These are phyloP conservation scores for Junonia oenone DNA, from an alignment of 2,888 invertebrate species.

Conservation along the genomic window DNA sequence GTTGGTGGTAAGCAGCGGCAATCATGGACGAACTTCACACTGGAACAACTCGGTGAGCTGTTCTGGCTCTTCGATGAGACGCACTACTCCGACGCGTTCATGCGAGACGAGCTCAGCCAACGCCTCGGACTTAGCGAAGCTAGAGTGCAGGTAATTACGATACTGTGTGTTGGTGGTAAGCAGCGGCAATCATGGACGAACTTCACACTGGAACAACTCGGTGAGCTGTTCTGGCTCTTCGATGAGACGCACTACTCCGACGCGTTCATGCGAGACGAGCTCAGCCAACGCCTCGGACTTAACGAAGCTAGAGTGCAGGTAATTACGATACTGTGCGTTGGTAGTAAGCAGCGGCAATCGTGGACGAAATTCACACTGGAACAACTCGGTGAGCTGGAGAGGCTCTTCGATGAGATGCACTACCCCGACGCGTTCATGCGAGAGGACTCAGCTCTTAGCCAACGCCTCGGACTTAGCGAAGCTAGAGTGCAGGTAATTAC, in stretches of 20 bases:
- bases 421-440: slow-evolving; percentile 98
- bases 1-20: slow-evolving; percentile 82
- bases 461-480: slow-evolving; percentile 94
- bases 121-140: slow-evolving; percentile 95
- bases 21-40: slow-evolving; percentile 95
- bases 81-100: slow-evolving; percentile 98
- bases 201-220: slow-evolving; percentile 96
- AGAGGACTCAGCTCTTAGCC: slow-evolving; percentile 96
- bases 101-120: slow-evolving; percentile 96
- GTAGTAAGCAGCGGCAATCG: slow-evolving; percentile 85
- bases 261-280: slow-evolving; percentile 97
- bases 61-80: slow-evolving; percentile 97
- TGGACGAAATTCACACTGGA: slow-evolving; percentile 97
- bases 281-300: slow-evolving; percentile 93
- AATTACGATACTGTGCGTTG: slow-evolving; percentile 41
- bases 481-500: slow-evolving; percentile 92
- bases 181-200: slow-evolving; percentile 93
- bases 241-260: slow-evolving; percentile 99
- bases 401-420: slow-evolving; percentile 97
- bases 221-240: slow-evolving; percentile 94
- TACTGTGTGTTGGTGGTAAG: slow-evolving; percentile 68
- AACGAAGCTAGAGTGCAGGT: slow-evolving; percentile 98
- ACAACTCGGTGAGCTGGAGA: slow-evolving; percentile 94
- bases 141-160: slow-evolving; percentile 88
- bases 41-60: slow-evolving; percentile 95